Evolutionary conservation across 2,113 vertebrate species (phyloP), one percentile per base, ranked within the genome.

Genomic region (Sylvia atricapilla): DNA sequence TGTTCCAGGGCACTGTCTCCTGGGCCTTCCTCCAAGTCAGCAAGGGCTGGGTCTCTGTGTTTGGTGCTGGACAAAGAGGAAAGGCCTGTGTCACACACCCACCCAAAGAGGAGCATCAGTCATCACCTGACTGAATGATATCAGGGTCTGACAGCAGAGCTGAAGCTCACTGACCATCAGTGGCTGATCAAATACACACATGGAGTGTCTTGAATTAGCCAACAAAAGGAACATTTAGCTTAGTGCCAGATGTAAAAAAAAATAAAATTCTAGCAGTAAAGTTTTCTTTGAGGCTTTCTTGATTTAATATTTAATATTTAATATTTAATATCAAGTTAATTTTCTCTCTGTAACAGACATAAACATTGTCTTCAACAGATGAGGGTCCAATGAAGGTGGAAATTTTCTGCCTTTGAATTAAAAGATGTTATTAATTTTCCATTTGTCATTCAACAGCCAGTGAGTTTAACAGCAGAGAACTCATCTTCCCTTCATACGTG

Each of bases 21-120:
- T 99, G 99, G 24, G 98, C 98, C 93, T 98, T 99, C 93, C 98
- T 99, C 99, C 99, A 99, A 0, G 98, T 98, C 74, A 99, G 92
- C 78, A 99, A 96, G 33, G 99, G 99, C 62, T 98, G 97, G 5
- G 98, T 98, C n/a, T 98, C 98, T 30, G 97, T 98, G 67, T 98
- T 99, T 64, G 98, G 96, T 52, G 98, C 99, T 99, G 91, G 56
- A 89, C 9, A 47, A 92, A 97, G 84, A 94, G 55, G 91, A 91
- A 87, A 58, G 3, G 62, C 16, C 56, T 43, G 7, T 1, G 31
- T 92, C 52, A 89, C 49, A 80, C 74, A 64, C 31, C 21, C 64
- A 46, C 23, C 27, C 35, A 1, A n/a, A 72, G 62, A 80, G 56
- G 1, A 90, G 17, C 55, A 1, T 74, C 82, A 67, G 47, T 7